Conservation (phyloP, 53 echinoderm and acorn worm genomes). For the Patiria pectinifera region DNA sequence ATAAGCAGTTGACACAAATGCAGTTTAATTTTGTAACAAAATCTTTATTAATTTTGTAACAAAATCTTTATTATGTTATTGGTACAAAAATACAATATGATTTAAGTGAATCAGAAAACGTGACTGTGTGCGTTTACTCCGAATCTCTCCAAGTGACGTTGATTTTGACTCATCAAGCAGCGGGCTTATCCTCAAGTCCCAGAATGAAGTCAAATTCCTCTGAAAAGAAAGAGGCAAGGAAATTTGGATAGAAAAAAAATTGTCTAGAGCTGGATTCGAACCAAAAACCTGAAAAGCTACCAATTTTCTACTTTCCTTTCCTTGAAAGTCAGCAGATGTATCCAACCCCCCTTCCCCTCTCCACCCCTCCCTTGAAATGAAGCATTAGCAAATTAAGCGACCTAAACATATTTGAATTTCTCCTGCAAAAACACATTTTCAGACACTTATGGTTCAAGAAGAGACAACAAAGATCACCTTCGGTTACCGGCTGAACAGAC, state of each 20-base stretch:
- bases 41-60: background rate
- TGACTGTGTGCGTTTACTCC: background rate
- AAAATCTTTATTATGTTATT: background rate
- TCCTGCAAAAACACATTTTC: background rate
- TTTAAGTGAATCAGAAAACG: background rate
- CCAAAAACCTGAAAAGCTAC: background rate
- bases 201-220: constrained; percentile 77
- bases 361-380: too few species aligned
- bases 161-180: background rate
- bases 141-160: too few species aligned
- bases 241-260: background rate
- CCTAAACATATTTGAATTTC: too few species aligned
- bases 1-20: background rate
- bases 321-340: background rate
- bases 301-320: background rate
- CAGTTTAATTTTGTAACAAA: background rate
- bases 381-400: too few species aligned
- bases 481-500: constrained; percentile 73
- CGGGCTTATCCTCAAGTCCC: constrained; percentile 50
- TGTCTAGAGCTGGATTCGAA: background rate
- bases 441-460: background rate
- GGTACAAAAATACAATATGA: constrained; percentile 6
- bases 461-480: constrained; percentile 36
- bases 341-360: too few species aligned
- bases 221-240: background rate